Percentiles rank a stretch among this genome's conserved stretches.
phyloP scores from a whole-genome alignment of 2,113 vertebrate genomes.

The Ciconia maguari region DNA sequence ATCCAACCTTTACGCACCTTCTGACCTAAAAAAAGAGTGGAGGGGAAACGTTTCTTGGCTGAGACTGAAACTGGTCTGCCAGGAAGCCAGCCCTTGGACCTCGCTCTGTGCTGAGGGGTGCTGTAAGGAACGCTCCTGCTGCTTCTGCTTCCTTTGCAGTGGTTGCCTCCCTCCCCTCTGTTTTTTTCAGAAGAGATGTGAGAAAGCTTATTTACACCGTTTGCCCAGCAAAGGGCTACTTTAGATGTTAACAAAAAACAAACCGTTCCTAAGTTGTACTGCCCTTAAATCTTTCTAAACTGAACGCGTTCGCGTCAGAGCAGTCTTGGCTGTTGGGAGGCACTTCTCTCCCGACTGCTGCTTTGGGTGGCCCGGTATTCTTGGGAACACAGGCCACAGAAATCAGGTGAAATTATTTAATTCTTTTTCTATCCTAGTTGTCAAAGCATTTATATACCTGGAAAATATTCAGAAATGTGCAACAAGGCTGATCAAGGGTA shows the following conservation, averaged over 20 bases:
- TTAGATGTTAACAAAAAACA: not conserved
- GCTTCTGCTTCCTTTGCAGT: not conserved
- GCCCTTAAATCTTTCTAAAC: not conserved
- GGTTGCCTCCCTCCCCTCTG: not conserved
- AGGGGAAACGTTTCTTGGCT: not conserved
- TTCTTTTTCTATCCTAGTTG: not conserved
- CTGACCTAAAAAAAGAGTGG: not conserved
- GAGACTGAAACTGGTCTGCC: not conserved
- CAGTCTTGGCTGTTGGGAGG: not conserved
- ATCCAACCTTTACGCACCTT: not conserved
- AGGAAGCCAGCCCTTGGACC: not conserved
- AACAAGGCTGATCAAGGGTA: not conserved
- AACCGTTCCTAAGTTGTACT: not conserved
- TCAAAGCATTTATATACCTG: not conserved
- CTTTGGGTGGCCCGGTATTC: not conserved
- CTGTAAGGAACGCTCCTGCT: not conserved
- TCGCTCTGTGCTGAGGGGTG: not conserved
- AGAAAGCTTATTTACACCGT: not conserved
- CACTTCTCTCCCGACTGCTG: not conserved
- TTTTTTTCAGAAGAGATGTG: not conserved
- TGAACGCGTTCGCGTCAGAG: not conserved
- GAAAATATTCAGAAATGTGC: not conserved
- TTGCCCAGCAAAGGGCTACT: not conserved
- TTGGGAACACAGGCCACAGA: not conserved
- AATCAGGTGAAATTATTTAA: not conserved